Percentiles rank a stretch among this genome's conserved stretches.
Evolutionary conservation across 2,113 vertebrate genomes (phyloP).

Genomic region (Chrysemys picta): DNA sequence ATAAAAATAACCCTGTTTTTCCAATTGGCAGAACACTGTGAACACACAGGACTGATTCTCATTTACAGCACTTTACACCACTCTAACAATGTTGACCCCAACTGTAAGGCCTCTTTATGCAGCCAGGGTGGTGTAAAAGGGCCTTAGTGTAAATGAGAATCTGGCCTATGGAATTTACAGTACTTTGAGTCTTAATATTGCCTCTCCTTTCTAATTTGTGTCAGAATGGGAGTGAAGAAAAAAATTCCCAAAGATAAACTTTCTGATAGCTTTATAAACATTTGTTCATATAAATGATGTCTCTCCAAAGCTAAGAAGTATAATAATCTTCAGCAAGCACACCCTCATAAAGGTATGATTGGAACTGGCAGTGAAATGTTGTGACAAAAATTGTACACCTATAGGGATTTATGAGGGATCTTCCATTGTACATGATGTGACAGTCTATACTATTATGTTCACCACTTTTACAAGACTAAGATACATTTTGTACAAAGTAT

Average conservation of each 20-base stretch:
- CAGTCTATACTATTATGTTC: not conserved
- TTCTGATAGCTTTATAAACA: not conserved
- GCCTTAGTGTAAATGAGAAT: not conserved
- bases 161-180: not conserved
- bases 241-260: not conserved
- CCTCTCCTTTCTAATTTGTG: not conserved
- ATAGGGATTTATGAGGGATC: accelerated
- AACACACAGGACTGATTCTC: not conserved
- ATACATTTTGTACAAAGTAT: not conserved
- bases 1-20: not conserved
- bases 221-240: not conserved
- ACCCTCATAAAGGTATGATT: not conserved
- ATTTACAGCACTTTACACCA: not conserved
- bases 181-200: not conserved
- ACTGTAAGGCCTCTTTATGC: not conserved
- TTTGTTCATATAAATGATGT: not conserved
- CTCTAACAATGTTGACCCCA: not conserved
- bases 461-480: not conserved
- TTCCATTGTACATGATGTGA: not conserved
- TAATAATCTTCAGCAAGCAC: not conserved
- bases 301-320: not conserved
- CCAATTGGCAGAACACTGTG: not conserved
- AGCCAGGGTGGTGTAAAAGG: not conserved
- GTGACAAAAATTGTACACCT: accelerated
- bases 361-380: not conserved